Conservation (phyloP, 2,888 invertebrate genomes). For the Conops quadrifasciatus region DNA sequence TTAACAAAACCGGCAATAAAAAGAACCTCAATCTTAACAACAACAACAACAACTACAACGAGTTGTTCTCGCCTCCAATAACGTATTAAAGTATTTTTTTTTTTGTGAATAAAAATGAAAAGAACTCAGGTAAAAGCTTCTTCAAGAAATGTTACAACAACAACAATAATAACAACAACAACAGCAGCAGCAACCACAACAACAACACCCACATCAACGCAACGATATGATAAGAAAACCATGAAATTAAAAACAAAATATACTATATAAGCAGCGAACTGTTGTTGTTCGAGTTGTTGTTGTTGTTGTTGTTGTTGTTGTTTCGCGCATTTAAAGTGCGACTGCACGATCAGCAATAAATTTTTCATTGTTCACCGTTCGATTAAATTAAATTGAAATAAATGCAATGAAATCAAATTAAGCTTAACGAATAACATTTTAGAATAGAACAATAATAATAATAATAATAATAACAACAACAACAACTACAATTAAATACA, state of each 20-base stretch:
- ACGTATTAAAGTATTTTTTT: too few species aligned
- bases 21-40: too few species aligned
- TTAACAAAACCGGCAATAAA: too few species aligned
- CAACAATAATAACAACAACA: neutral
- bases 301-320: neutral
- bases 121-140: too few species aligned
- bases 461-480: neutral
- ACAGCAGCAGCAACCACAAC: slow-evolving; percentile 20
- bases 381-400: slow-evolving; percentile 13
- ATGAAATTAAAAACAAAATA: neutral
- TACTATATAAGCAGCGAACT: neutral
- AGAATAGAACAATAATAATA: neutral
- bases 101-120: slow-evolving; percentile 11
- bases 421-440: neutral
- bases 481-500: neutral
- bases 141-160: too few species aligned
- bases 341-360: slow-evolving; percentile 14
- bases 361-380: slow-evolving; percentile 11
- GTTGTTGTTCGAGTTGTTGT: too few species aligned
- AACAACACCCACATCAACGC: neutral
- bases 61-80: too few species aligned
- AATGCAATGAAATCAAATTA: neutral
- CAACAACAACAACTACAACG: too few species aligned
- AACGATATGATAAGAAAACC: slow-evolving; percentile 8
- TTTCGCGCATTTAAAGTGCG: neutral